Evolutionary conservation across 2,113 vertebrate species (phyloP).

Genomic region (Apodemus sylvaticus): DNA sequence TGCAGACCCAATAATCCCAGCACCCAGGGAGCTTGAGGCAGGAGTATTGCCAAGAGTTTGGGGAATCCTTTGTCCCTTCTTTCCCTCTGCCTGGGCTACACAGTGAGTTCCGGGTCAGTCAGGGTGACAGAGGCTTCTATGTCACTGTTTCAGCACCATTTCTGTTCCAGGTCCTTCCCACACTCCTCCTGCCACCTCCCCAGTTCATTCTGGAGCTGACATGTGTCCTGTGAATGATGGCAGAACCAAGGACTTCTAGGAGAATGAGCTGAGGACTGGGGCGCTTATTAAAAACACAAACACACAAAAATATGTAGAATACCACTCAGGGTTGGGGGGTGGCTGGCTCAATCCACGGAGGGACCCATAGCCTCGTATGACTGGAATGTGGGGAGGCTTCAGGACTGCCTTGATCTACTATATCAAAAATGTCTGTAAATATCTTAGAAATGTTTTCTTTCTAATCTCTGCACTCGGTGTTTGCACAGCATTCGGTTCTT

Average conservation of each 20-base stretch:
- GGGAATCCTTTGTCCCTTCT: not conserved
- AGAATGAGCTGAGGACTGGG: not conserved
- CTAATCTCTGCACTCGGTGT: not conserved
- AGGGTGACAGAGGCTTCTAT: not conserved
- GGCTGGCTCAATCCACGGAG: not conserved
- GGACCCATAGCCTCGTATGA: not conserved
- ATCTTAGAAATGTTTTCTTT: constrained; percentile 12
- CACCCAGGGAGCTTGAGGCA: not conserved
- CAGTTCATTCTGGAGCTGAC: not conserved
- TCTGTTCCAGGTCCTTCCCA: not conserved
- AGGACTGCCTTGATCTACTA: not conserved
- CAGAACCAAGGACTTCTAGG: not conserved
- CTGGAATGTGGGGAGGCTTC: not conserved
- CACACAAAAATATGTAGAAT: not conserved
- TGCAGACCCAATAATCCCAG: not conserved
- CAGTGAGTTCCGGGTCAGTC: not conserved
- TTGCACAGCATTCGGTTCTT: not conserved
- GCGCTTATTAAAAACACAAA: not conserved
- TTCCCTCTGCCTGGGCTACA: not conserved
- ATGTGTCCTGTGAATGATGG: not conserved
- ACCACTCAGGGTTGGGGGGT: not conserved
- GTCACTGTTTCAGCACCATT: not conserved
- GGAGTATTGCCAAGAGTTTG: not conserved
- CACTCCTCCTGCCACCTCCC: not conserved
- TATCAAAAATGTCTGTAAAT: constrained; percentile 5